Conservation (phyloP, 2,113 vertebrate genomes). For the Brachyistius frenatus region DNA sequence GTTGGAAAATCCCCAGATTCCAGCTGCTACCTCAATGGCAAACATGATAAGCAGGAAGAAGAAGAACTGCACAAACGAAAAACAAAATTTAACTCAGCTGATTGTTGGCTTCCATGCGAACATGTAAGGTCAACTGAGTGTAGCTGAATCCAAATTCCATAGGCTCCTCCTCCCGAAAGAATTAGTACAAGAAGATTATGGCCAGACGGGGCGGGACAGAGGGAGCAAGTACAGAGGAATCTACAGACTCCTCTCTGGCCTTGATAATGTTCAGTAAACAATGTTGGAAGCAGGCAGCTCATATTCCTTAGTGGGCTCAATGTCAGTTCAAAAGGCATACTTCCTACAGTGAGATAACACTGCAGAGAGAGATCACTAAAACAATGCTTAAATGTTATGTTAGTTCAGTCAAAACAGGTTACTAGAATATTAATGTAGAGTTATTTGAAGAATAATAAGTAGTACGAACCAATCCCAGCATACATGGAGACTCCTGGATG, state of each 20-base stretch:
- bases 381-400: neutral
- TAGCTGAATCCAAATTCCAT: constrained; percentile 50
- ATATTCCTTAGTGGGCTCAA: constrained; percentile 21
- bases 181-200: constrained; percentile 74
- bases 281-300: constrained; percentile 18
- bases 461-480: constrained; percentile 94
- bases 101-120: constrained; percentile 14
- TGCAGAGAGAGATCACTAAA: neutral
- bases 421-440: neutral
- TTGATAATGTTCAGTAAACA: constrained; percentile 57
- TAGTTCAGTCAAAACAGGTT: constrained; percentile 7
- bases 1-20: constrained; percentile 95
- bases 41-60: constrained; percentile 95
- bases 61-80: constrained; percentile 89
- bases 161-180: constrained; percentile 59
- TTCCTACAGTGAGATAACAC: constrained; percentile 3
- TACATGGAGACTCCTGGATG: constrained; percentile 95
- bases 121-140: constrained; percentile 63
- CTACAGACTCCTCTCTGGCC: constrained; percentile 44
- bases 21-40: constrained; percentile 93
- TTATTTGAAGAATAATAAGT: neutral
- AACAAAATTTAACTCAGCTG: constrained; percentile 28
- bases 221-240: constrained; percentile 35
- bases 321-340: constrained; percentile 18
- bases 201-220: constrained; percentile 12